Base-by-base conservation (phyloP, 2,888 invertebrate genomes). In the Cryptus viduatorius region DNA sequence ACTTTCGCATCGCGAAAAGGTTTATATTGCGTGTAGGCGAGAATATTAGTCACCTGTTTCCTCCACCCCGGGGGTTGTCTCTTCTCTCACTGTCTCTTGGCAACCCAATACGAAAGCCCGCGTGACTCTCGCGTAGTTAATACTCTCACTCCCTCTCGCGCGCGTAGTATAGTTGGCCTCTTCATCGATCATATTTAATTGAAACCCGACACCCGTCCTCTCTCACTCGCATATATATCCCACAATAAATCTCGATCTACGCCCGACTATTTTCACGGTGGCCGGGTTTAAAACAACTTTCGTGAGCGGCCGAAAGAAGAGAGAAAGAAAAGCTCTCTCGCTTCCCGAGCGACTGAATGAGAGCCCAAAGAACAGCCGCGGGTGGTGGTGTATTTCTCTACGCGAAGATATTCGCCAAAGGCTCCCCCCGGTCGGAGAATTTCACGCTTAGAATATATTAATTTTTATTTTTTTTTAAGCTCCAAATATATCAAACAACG, bases 181-280 rank as follows among this genome's bases (percentile, higher is more conserved):
- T 88, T 90, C 91, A 90, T 91, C 90, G 89, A 91, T 91, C 91
- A 91, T 90, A 90, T 91, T 91, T 90, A 91, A 91, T 91, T 91
- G 90, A 91, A 91, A 91, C 89, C 90, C 89, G 89, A 91, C 90
- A 90, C 90, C 88, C 84, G 86, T 82, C 86, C 69, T 59, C 64
- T 69, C 61, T 50, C 85, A 79, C n/a, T 59, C 50, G n/a, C 37
- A 69, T 64, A 83, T 86, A 85, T 88, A 84, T 83, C 86, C 88
- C 87, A 86, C 88, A 86, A 90, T 90, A 90, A 91, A 91, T 90
- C 88, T 89, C 84, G 86, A 86, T 86, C 79, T 80, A 69, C 84
- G 81, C 59, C 82, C 80, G 80, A 79, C 80, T 85, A 84, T 87
- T 87, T 86, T 85, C 86, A 85, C 71, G 83, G 82, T 81, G 82